phyloP scores from a whole-genome alignment of 2,888 invertebrate species.

The Rambutsinella grinnellia region DNA sequence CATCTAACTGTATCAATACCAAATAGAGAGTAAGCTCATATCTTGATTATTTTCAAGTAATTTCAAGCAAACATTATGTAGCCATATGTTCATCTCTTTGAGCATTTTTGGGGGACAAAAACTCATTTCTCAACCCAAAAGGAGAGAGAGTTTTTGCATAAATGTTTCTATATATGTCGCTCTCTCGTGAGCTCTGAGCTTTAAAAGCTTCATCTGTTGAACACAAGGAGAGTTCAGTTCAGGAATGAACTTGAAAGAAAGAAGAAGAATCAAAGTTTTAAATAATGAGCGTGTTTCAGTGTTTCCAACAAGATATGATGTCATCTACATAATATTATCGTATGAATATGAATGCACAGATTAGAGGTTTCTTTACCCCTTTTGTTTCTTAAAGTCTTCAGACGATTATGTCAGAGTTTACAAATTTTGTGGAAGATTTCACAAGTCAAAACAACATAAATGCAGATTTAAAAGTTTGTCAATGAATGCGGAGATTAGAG shows the following conservation, averaged over 20 bases:
- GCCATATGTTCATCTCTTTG: constrained; percentile 43
- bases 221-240: constrained; percentile 46
- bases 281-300: background rate
- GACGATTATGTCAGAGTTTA: too few relatives aligned
- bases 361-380: constrained; percentile 20
- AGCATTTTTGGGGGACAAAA: constrained; percentile 57
- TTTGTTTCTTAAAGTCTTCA: constrained; percentile 16
- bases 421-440: too few relatives aligned
- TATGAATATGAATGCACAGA: constrained; percentile 18
- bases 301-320: constrained; percentile 31
- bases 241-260: too few relatives aligned
- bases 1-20: constrained; percentile 49
- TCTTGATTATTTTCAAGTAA: constrained; percentile 28
- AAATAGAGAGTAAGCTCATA: constrained; percentile 18
- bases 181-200: constrained; percentile 26
- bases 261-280: background rate
- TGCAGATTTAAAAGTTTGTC: too few relatives aligned
- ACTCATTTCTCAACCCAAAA: constrained; percentile 56
- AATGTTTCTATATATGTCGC: constrained; percentile 25
- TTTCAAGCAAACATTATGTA: constrained; percentile 18
- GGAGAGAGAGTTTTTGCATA: constrained; percentile 24
- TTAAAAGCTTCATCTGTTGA: constrained; percentile 58
- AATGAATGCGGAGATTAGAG: background rate
- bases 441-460: too few relatives aligned
- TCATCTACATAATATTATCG: constrained; percentile 56